Conservation (phyloP, 2,888 invertebrate genomes). For the Machimus atricapillus region DNA sequence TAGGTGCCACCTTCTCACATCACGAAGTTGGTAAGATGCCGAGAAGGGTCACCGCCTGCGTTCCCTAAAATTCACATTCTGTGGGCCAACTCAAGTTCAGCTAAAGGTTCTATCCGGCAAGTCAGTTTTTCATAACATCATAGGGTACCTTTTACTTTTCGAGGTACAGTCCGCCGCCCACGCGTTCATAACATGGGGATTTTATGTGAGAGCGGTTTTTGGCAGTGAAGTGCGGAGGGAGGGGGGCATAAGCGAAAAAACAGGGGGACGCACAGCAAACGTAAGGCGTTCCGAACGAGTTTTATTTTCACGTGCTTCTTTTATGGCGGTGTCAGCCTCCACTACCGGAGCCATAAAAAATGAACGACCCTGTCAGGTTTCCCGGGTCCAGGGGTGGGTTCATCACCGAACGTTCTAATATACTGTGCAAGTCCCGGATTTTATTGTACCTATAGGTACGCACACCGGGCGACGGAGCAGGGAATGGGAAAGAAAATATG, state of each 20-base stretch:
- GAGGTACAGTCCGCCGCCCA: background rate
- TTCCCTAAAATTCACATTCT: background rate
- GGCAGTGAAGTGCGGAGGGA: background rate
- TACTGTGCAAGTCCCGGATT: background rate
- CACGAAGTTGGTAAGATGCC: background rate
- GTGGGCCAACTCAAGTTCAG: background rate
- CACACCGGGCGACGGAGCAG: background rate
- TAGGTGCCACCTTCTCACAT: background rate
- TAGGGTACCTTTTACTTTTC: background rate
- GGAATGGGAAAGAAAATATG: background rate
- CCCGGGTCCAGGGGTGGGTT: background rate
- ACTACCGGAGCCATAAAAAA: background rate
- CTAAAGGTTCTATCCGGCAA: background rate
- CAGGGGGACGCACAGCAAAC: background rate
- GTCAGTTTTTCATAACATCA: conserved; percentile 10
- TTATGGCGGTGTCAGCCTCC: background rate
- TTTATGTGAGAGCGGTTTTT: background rate
- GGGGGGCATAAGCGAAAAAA: background rate
- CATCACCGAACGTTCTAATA: background rate
- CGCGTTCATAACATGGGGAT: background rate
- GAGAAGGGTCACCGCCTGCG: background rate
- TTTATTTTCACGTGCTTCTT: conserved; percentile 15
- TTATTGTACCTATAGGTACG: background rate
- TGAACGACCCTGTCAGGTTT: background rate
- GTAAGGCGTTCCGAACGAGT: background rate